A percentile compares a stretch with the other conserved stretches of the same genome.
These are phyloP conservation scores for Cheirogaleus medius DNA, from an alignment of 2,113 vertebrate genomes.

Conservation along the genomic window DNA sequence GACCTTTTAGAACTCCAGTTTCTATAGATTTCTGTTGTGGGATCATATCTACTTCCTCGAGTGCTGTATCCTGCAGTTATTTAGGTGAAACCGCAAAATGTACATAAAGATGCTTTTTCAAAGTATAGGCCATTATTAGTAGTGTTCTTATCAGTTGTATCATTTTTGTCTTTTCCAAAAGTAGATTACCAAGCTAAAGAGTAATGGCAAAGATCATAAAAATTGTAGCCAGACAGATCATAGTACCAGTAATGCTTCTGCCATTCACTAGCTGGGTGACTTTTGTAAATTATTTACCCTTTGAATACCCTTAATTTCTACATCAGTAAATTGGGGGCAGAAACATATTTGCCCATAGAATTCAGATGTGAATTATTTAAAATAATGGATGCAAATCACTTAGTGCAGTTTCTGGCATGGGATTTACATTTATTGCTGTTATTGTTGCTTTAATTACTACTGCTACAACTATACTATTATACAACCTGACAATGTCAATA, in stretches of 20 bases:
- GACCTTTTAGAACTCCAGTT: background rate
- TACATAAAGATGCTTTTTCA: background rate
- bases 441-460: background rate
- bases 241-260: background rate
- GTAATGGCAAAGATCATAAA: background rate
- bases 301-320: background rate
- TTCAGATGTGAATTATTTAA: background rate
- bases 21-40: background rate
- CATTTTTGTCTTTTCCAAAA: background rate
- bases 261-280: background rate
- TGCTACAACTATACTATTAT: background rate
- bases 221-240: background rate
- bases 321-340: background rate
- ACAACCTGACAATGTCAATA: background rate
- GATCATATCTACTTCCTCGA: background rate
- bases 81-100: background rate
- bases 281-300: background rate
- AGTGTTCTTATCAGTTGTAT: background rate
- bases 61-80: background rate
- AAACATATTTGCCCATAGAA: background rate
- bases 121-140: background rate
- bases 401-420: background rate
- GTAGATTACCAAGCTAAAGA: background rate
- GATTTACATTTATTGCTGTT: background rate
- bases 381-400: background rate